These are phyloP conservation scores for Cerastis rubricosa DNA, from an alignment of 2,888 invertebrate genomes.

Conservation along the genomic window DNA sequence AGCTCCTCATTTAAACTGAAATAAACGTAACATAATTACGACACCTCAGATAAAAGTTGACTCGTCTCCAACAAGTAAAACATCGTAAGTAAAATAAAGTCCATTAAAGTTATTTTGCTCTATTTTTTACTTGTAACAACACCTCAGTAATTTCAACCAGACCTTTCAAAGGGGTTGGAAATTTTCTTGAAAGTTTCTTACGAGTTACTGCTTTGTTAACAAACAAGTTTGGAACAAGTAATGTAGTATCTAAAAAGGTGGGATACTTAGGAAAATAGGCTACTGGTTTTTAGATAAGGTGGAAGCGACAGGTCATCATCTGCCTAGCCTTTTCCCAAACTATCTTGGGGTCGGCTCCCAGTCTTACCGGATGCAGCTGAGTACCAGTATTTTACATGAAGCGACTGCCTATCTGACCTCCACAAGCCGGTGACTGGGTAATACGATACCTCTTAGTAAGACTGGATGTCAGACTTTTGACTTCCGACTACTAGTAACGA, in stretches of 20 bases:
- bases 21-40: not conserved
- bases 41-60: constrained; percentile 1
- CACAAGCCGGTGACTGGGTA: too few species aligned
- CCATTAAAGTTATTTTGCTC: constrained; percentile 16
- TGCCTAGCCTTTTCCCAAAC: too few species aligned
- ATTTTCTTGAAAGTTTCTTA: constrained; percentile 48
- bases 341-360: too few species aligned
- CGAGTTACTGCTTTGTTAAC: constrained; percentile 43
- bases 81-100: not conserved
- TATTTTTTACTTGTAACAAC: constrained; percentile 34
- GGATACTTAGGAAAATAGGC: constrained; percentile 11
- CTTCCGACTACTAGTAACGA: too few species aligned
- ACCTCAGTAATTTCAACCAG: constrained; percentile 46
- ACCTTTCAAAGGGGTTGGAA: constrained; percentile 34
- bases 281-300: not conserved
- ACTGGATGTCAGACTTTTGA: too few species aligned
- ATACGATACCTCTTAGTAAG: too few species aligned
- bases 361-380: too few species aligned
- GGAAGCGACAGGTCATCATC: too few species aligned
- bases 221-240: constrained; percentile 24
- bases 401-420: too few species aligned
- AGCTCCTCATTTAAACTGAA: not conserved
- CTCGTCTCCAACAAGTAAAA: constrained; percentile 10
- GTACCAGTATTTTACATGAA: too few species aligned
- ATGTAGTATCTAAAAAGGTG: constrained; percentile 13